Percentiles rank a stretch among this genome's conserved stretches.
Conservation (phyloP, 2,113 vertebrate species). For the Aspiorhynchus laticeps region DNA sequence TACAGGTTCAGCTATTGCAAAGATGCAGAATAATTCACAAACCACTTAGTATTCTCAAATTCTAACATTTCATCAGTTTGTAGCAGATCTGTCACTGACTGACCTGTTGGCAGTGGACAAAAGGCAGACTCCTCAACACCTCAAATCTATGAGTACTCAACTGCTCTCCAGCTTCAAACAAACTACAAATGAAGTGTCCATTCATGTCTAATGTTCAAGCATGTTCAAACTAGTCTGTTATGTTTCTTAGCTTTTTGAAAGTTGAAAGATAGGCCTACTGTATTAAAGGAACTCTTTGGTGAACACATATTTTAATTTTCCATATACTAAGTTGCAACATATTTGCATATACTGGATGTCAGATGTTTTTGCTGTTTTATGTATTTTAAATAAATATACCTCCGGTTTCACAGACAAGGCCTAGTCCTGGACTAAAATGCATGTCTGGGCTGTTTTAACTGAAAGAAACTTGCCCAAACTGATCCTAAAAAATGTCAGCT, state of each 20-base stretch:
- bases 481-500: no score
- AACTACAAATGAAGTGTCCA: not conserved
- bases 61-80: not conserved
- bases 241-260: not conserved
- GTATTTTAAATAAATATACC: not conserved
- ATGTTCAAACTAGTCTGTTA: not conserved
- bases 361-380: not conserved
- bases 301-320: not conserved
- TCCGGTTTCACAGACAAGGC: no score
- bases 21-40: not conserved
- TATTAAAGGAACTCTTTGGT: not conserved
- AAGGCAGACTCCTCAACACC: not conserved
- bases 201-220: not conserved
- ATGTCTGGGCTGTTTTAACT: no score
- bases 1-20: not conserved
- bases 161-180: not conserved
- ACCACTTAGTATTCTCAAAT: not conserved
- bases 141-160: not conserved
- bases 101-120: not conserved
- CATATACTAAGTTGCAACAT: not conserved
- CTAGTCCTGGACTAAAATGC: no score
- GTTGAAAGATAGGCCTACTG: not conserved
- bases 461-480: no score
- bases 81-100: not conserved
- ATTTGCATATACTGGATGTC: not conserved